Base-by-base conservation (phyloP, 2,113 vertebrate species). In the Microtus ochrogaster region DNA sequence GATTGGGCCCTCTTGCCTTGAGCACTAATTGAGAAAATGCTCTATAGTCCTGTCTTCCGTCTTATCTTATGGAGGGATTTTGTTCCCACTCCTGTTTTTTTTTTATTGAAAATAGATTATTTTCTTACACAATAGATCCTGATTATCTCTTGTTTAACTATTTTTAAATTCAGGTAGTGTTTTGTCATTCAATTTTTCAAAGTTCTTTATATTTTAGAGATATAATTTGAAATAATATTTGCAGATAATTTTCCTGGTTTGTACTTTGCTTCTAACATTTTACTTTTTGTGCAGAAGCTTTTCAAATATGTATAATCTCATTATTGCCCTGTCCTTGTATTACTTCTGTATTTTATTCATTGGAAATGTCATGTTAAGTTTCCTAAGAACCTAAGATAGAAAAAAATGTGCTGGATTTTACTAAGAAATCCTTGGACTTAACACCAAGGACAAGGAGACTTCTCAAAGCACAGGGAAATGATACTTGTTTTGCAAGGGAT, bases 251-350 rank as follows among this genome's bases (percentile, higher is more conserved):
- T 92, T 26, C 28, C n/a, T 66, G 24, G 49, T 82, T 86, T 92
- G 6, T 95, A 92, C 17, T 92, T 92, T 86, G 63, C 33, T 74
- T 92, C 19, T 85, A 47, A 12, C 68, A 39, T 81, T 83, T 97
- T 92, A 58, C 14, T 86, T 94, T 95, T 30, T 83, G 19, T 84
- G 24, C 17, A 91, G 88, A 70, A 78, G 16, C 49, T 61, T 61
- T 91, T 68, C 30, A 89, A 33, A 72, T 47, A 82, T 9, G 9
- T 52, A 65, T 47, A 78, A 65, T 39, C 47, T 55, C 77, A 78
- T 68, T 74, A 91, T n/a, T 9, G 73, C 21, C 19, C 26, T 89
- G 82, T 78, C 17, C 17, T 82, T 72, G 33, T 78, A 94, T 78
- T 88, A 3, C 8, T 83, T 91, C 83, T 93, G 17, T 63, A 76